Percentiles rank a stretch among this genome's conserved stretches.
Conservation (phyloP, 92 coral and sea anemone species). For the Heteractis magnifica region DNA sequence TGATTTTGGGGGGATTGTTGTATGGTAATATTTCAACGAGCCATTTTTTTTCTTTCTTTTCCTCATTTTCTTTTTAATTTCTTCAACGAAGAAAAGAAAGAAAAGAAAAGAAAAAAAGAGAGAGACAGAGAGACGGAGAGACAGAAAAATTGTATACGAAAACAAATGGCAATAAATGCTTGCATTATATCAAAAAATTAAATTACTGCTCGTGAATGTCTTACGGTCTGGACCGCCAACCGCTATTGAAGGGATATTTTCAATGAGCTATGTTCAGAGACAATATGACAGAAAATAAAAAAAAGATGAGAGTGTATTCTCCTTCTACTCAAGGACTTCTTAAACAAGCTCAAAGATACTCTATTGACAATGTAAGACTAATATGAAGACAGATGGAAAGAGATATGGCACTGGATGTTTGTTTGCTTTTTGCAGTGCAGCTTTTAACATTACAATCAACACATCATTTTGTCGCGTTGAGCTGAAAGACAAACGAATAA, state of each 20-base stretch:
- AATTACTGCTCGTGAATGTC: not conserved
- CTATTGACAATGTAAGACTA: not conserved
- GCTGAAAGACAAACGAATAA: not conserved
- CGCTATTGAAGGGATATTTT: not conserved
- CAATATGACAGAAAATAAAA: too few relatives aligned
- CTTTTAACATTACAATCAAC: too few relatives aligned
- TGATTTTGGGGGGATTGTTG: not conserved
- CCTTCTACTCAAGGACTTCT: not conserved
- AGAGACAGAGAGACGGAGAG: not conserved
- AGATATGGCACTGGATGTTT: not conserved
- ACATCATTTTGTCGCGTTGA: too few relatives aligned
- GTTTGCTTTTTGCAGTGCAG: too few relatives aligned
- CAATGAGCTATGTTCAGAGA: too few relatives aligned
- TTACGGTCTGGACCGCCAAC: not conserved
- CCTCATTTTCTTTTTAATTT: not conserved
- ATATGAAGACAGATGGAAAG: not conserved
- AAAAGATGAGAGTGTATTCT: not conserved
- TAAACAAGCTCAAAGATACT: not conserved
- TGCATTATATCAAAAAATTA: not conserved
- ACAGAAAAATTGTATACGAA: not conserved
- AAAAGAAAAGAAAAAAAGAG: not conserved
- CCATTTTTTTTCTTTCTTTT: not conserved
- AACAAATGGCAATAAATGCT: not conserved
- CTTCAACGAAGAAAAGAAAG: not conserved
- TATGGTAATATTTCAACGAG: not conserved